These are phyloP conservation scores for Zaprionus lineosus DNA, from an alignment of 2,888 invertebrate genomes.

Conservation along the genomic window DNA sequence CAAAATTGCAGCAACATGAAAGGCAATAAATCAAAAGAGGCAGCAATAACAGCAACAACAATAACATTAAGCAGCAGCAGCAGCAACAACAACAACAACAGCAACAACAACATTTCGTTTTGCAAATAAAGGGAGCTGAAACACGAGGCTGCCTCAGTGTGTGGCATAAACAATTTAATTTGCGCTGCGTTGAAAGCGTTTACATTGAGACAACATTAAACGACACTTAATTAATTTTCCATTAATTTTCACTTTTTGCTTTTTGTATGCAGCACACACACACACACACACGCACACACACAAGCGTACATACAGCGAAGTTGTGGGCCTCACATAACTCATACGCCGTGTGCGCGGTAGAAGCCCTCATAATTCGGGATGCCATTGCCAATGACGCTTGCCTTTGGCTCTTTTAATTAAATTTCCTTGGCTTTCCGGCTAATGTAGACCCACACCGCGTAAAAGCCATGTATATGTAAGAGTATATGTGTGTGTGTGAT, in stretches of 20 bases:
- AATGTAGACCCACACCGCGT: constrained; percentile 34
- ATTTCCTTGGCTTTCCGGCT: constrained; percentile 43
- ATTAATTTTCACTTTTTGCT: constrained; percentile 63
- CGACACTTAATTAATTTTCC: constrained; percentile 75
- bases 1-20: constrained; percentile 43
- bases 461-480: no score
- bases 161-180: constrained; percentile 66
- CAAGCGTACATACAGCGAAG: constrained; percentile 1
- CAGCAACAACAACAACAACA: neutral
- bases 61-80: constrained; percentile 24
- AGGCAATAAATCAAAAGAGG: constrained; percentile 70
- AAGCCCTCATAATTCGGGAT: constrained; percentile 63
- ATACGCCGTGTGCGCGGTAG: constrained; percentile 22
- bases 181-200: constrained; percentile 71
- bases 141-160: neutral
- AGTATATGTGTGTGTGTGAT: neutral
- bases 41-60: constrained; percentile 29
- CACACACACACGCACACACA: neutral
- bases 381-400: constrained; percentile 42
- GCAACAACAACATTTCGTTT: neutral
- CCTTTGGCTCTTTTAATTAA: constrained; percentile 50
- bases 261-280: constrained; percentile 7
- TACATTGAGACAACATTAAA: constrained; percentile 74
- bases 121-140: neutral
- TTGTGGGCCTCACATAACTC: no score